Evolutionary conservation across 2,888 invertebrate species (phyloP), one percentile per base, ranked within the genome.

Genomic region (Pantelozetes paolii): DNA sequence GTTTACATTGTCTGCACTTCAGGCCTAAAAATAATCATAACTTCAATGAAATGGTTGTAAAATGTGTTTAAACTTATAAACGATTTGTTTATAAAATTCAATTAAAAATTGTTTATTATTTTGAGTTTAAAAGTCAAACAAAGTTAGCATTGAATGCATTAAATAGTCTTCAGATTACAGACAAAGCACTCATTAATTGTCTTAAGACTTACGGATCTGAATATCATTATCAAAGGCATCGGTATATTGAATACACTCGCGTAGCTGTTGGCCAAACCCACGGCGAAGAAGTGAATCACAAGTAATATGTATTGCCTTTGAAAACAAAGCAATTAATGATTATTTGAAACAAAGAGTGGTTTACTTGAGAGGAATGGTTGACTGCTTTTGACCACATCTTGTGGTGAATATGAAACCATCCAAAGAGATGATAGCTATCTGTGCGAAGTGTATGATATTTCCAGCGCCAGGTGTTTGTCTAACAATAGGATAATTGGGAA

Each of bases 141-240:
- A 20, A 50, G 15, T 2, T 45, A 45, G n/a, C 45, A 45, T 45
- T 45, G 45, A 45, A 45, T 18, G 45, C 45, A 45, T 18, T 9
- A 45, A 13, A 45, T 40, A 9, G 45, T n/a, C n/a, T n/a, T n/a
- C n/a, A n/a, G n/a, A n/a, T n/a, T n/a, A n/a, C n/a, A n/a, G n/a
- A n/a, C n/a, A 45, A 40, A 13, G 40, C 40, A 40, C 13, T 40
- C n/a, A 45, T 45, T 45, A 45, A 45, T 36, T 9, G 9, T 8
- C 36, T 36, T 8, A 36, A 36, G 62, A 81, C 88, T 86, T 84
- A 91, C 91, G 74, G 97, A 90, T 85, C 97, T 87, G 83, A 99
- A 99, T 81, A 99, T 98, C 91, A 98, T 96, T 82, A 98, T 98
- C 64, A 99, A 84, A 0, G 98, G 97, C 89, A 99, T 96, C 0